These are phyloP conservation scores for Bucco capensis DNA, from an alignment of 2,113 vertebrate species.

Conservation along the genomic window DNA sequence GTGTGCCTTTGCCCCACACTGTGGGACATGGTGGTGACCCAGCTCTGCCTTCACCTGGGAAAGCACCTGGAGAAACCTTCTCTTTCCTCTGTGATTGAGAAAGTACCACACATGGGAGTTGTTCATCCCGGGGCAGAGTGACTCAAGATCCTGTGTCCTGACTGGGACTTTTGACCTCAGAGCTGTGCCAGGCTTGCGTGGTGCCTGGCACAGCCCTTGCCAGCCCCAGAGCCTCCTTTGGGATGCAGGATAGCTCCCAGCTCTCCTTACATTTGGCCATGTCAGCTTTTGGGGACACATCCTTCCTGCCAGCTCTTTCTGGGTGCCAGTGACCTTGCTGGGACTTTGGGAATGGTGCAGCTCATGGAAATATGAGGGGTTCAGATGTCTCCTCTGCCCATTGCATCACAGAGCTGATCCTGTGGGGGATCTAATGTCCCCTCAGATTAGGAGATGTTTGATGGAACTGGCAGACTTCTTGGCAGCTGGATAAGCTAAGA, in stretches of 20 bases:
- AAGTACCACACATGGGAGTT: not conserved
- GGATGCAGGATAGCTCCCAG: not conserved
- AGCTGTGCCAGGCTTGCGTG: not conserved
- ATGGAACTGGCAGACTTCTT: not conserved
- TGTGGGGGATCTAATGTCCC: not conserved
- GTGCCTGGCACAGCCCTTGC: not conserved
- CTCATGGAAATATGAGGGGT: not conserved
- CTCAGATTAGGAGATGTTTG: not conserved
- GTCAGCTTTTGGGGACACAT: not conserved
- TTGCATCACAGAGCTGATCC: not conserved
- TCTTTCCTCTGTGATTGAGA: not conserved
- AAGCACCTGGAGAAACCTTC: not conserved
- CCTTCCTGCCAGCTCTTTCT: not conserved
- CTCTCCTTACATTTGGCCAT: not conserved
- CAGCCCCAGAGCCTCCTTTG: not conserved
- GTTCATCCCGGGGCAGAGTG: not conserved
- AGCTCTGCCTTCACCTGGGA: not conserved
- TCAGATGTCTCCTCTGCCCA: not conserved
- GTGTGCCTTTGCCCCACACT: not conserved
- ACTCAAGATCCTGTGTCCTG: slow-evolving; percentile 27
- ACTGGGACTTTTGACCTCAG: not conserved
- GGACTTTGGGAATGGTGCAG: not conserved
- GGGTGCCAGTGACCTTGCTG: not conserved
- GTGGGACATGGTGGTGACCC: not conserved
- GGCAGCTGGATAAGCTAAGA: not conserved